Conservation (phyloP, 2,797 vertebrate species). For the Gambelia wislizenii region DNA sequence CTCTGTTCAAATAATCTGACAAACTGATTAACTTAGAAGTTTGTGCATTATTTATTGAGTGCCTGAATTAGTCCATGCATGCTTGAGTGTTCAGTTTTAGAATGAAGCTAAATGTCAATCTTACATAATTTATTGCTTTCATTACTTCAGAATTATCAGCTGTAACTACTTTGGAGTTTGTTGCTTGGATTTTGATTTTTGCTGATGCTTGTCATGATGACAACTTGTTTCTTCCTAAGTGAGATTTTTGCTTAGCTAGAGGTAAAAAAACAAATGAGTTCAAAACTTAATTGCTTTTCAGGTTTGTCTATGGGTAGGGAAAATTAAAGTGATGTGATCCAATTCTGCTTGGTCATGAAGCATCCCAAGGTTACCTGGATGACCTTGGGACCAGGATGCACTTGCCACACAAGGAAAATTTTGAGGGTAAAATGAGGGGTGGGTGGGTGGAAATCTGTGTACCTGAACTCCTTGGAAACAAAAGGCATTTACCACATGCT, state of each 20-base stretch:
- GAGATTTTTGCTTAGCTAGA: conserved; percentile 30
- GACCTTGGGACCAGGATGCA: not conserved
- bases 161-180: not conserved
- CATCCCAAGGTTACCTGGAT: no score
- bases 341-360: not conserved
- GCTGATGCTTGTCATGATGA: conserved; percentile 39
- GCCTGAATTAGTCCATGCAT: not conserved
- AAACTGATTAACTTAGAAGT: conserved; percentile 8
- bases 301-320: not conserved
- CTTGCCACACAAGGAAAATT: no score
- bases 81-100: conserved; percentile 22
- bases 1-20: not conserved
- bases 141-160: conserved; percentile 35
- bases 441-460: no score
- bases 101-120: conserved; percentile 8
- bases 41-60: conserved; percentile 24
- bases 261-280: conserved; percentile 38
- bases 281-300: conserved; percentile 33
- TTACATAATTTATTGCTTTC: conserved; percentile 40
- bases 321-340: not conserved
- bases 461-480: not conserved
- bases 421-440: not conserved
- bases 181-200: conserved; percentile 36
- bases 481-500: no score
- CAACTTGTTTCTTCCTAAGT: conserved; percentile 38